A percentile compares a stretch with the other conserved stretches of the same genome.
phyloP scores from a whole-genome alignment of 2,888 invertebrate genomes.

The Neoascia interrupta region DNA sequence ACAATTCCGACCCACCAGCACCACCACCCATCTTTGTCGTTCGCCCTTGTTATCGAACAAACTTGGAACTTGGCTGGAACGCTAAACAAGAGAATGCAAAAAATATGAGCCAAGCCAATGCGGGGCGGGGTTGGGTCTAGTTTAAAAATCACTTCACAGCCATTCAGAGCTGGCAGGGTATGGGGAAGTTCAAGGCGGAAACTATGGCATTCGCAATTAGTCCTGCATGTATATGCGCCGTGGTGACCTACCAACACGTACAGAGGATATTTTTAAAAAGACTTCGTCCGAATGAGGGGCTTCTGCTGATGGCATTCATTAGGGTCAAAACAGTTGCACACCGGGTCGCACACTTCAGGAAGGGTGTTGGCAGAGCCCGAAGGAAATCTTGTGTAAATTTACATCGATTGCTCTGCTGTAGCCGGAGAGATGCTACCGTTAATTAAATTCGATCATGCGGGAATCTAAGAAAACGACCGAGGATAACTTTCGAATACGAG shows the following conservation, averaged over 20 bases:
- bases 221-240: slow-evolving; percentile 55
- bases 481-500: slow-evolving; percentile 11
- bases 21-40: background rate
- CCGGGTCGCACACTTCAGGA: background rate
- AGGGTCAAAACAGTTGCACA: slow-evolving; percentile 27
- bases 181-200: slow-evolving; percentile 59
- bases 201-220: slow-evolving; percentile 42
- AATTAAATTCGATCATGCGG: slow-evolving; percentile 24
- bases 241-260: slow-evolving; percentile 49
- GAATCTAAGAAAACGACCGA: background rate
- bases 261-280: slow-evolving; percentile 20
- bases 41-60: slow-evolving; percentile 49
- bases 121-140: no score
- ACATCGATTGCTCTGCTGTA: slow-evolving; percentile 8
- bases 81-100: slow-evolving; percentile 11
- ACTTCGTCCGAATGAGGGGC: no score
- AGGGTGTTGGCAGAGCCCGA: background rate
- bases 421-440: background rate
- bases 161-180: slow-evolving; percentile 24
- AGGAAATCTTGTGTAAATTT: background rate
- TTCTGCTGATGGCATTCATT: slow-evolving; percentile 5
- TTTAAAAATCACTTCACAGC: slow-evolving; percentile 57
- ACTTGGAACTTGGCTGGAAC: slow-evolving; percentile 37
- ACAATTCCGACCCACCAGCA: slow-evolving; percentile 40
- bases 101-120: background rate